Evolutionary conservation across 2,113 vertebrate species (phyloP).

Genomic region (Tauraco erythrolophus): DNA sequence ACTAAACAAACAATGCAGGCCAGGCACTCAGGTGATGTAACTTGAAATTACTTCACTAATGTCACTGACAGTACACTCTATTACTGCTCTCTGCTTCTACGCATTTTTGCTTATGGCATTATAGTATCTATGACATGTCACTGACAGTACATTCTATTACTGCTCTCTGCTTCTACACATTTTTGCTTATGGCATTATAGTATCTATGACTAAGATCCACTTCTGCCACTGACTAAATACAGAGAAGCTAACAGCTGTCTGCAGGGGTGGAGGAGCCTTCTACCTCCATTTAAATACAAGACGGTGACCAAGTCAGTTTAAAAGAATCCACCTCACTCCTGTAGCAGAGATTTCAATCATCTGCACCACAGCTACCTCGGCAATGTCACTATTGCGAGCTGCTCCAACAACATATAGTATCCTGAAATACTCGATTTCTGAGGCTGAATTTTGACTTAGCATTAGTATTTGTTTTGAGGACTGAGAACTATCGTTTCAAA

Average conservation of each 20-base stretch:
- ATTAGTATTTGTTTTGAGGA: not conserved
- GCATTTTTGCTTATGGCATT: not conserved
- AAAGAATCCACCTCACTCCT: not conserved
- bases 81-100: not conserved
- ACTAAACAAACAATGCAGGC: not conserved
- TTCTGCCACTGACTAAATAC: not conserved
- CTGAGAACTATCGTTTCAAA: not conserved
- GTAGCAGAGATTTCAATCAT: not conserved
- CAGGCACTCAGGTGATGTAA: not conserved
- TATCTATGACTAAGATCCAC: not conserved
- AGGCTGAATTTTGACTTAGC: not conserved
- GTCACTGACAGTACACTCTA: not conserved
- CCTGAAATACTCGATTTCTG: not conserved
- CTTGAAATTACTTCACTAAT: not conserved
- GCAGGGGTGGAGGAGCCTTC: not conserved
- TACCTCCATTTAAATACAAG: not conserved
- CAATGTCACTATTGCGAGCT: not conserved
- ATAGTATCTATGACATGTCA: not conserved
- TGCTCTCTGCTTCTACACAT: not conserved
- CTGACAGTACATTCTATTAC: fast-evolving
- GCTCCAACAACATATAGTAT: not conserved
- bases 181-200: not conserved
- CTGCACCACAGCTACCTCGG: not conserved
- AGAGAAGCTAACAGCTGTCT: not conserved
- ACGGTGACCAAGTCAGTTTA: not conserved